Percentiles rank a stretch among this genome's conserved stretches.
Conservation (phyloP, 2,797 vertebrate species). For the Paguma larvata region DNA sequence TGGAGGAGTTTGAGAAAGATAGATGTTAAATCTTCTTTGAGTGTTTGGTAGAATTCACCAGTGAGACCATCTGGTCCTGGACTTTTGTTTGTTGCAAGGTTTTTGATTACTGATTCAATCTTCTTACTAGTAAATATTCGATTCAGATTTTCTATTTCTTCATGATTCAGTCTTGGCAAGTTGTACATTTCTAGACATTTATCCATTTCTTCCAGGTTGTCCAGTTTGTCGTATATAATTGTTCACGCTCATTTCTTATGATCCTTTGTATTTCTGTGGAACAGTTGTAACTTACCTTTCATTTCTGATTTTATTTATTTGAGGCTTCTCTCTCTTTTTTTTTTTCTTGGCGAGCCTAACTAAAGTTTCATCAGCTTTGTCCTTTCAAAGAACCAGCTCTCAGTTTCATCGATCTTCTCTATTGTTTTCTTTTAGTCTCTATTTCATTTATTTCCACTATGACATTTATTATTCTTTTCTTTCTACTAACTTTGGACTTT, state of each 20-base stretch:
- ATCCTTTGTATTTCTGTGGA: not conserved
- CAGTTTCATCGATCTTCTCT: not conserved
- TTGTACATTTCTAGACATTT: not conserved
- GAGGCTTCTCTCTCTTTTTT: not conserved
- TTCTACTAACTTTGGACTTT: not conserved
- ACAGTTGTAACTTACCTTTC: not conserved
- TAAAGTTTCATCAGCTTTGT: not conserved
- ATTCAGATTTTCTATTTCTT: not conserved
- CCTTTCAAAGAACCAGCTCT: not conserved
- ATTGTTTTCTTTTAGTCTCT: not conserved
- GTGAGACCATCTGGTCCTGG: not conserved
- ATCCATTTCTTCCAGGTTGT: not conserved
- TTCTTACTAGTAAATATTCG: not conserved
- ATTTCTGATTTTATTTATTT: not conserved
- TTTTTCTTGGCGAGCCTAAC: not conserved
- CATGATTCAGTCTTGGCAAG: not conserved
- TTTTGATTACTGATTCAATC: not conserved
- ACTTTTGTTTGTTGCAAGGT: not conserved
- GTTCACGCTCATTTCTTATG: not conserved
- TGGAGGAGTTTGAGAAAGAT: not conserved
- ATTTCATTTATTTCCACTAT: not conserved
- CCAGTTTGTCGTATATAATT: not conserved
- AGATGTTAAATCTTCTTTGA: not conserved
- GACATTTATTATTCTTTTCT: not conserved
- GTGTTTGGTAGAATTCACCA: not conserved